Base-by-base conservation (phyloP, 2,888 invertebrate genomes). In the Hololepta plana region DNA sequence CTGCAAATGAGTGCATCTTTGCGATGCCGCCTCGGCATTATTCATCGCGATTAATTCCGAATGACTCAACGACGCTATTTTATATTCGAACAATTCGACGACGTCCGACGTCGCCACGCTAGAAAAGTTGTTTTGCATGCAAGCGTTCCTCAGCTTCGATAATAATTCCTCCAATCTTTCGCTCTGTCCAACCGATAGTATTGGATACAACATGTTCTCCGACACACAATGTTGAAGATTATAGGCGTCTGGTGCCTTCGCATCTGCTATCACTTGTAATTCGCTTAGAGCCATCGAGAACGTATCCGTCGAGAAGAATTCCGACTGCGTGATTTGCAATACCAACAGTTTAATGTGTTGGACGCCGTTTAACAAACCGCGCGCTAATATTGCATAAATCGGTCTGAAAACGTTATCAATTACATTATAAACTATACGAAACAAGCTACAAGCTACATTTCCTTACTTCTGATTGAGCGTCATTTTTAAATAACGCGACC, bases 21-120 rank as follows among this genome's bases (percentile, higher is more conserved):
- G 56, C 9, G 56, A 58, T 0, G 62, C 60, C 1, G 63, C 62
- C 42, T 64, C 62, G 17, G 61, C 47, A 37, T 58, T 61, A 3
- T 50, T 50, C 39, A 60, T 53, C 21, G 61, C 55, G 0, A 56
- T 52, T 15, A 57, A 45, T 42, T 64, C 62, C 0, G 60, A 55
- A 32, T 62, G 59, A 6, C 52, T 51, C 54, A 64, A 55, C 10
- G 60, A 48, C 3, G 65, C 60, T 47, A 75, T 55, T 45, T 74
- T 73, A 45, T 72, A 74, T 11, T 74, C 72, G 30, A 73, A 76
- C 32, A 76, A 42, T 45, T 76, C 75, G 67, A 76, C 75, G 3
- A 75, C 65, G 23, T 72, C 66, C 0, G 72, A 72, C 0, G 69
- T 70, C 1, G 69, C 60, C 27, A 70, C 55, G 37, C 70, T 66